Evolutionary conservation across 2,888 invertebrate species (phyloP).

Genomic region (Apodemia mormo): DNA sequence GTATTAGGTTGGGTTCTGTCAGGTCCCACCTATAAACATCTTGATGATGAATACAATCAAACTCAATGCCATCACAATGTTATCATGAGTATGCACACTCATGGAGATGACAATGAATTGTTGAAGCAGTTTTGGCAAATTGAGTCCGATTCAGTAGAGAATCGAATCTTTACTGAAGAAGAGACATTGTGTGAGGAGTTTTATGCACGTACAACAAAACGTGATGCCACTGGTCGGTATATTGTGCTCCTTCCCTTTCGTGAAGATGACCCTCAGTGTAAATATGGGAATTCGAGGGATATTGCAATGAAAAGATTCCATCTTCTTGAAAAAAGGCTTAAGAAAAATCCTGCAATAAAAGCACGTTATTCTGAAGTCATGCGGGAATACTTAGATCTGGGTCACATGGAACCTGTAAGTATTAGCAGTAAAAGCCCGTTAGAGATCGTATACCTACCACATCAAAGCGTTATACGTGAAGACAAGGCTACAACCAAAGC

Average conservation of each 20-base stretch:
- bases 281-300: constrained; percentile 18
- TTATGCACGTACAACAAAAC: constrained; percentile 21
- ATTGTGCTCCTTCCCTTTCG: constrained; percentile 31
- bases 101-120: background rate
- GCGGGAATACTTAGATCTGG: constrained; percentile 17
- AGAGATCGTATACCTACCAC: constrained; percentile 40
- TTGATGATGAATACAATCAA: too few relatives aligned
- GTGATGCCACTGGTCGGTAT: constrained; percentile 30
- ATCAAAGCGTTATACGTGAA: constrained; percentile 41
- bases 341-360: constrained; percentile 11
- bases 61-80: too few relatives aligned
- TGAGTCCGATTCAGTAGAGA: too few relatives aligned
- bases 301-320: constrained; percentile 10
- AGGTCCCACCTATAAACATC: background rate
- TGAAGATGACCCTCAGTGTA: constrained; percentile 16
- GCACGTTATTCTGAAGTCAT: constrained; percentile 17
- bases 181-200: constrained; percentile 6
- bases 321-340: constrained; percentile 14
- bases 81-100: background rate
- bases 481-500: constrained; percentile 40
- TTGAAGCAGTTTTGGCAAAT: constrained; percentile 8
- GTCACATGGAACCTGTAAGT: constrained; percentile 19
- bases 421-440: background rate
- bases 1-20: background rate
- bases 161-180: constrained; percentile 4